These are phyloP conservation scores for Myocastor coypus DNA, from an alignment of 2,113 vertebrate genomes.

Conservation along the genomic window DNA sequence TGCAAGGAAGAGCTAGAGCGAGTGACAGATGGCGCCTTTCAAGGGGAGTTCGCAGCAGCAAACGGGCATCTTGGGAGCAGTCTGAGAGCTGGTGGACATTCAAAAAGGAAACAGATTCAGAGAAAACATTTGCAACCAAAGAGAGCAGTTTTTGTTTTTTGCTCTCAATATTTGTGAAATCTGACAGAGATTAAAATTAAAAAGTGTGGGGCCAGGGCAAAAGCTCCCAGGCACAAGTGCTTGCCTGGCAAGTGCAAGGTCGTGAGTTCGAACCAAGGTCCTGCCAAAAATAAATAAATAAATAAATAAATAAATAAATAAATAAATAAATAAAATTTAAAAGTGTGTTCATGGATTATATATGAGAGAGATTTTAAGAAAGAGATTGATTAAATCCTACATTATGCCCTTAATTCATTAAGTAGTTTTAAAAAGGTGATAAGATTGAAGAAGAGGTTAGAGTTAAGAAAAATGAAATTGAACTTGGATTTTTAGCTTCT, in stretches of 20 bases:
- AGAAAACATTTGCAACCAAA: background rate
- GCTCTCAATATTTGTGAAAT: conserved; percentile 39
- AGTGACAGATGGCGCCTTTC: background rate
- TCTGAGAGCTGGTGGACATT: background rate
- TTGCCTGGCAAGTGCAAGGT: no score
- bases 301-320: no score
- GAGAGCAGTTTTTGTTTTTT: background rate
- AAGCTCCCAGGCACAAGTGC: no score
- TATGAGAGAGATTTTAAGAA: background rate
- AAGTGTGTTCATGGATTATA: background rate
- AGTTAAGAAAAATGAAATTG: conserved; percentile 25
- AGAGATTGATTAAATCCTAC: background rate
- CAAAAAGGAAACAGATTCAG: background rate
- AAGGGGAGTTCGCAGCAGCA: background rate
- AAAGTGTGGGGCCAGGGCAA: no score
- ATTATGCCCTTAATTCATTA: background rate
- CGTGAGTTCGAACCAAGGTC: no score
- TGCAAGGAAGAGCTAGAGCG: background rate
- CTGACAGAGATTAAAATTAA: no score
- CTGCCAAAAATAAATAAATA: no score
- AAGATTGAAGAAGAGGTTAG: background rate
- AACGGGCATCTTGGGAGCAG: background rate
- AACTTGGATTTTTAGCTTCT: conserved; percentile 1
- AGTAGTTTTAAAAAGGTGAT: no score
- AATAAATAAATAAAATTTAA: background rate